Conservation (phyloP, 2,888 invertebrate genomes). For the Unio delphinus region DNA sequence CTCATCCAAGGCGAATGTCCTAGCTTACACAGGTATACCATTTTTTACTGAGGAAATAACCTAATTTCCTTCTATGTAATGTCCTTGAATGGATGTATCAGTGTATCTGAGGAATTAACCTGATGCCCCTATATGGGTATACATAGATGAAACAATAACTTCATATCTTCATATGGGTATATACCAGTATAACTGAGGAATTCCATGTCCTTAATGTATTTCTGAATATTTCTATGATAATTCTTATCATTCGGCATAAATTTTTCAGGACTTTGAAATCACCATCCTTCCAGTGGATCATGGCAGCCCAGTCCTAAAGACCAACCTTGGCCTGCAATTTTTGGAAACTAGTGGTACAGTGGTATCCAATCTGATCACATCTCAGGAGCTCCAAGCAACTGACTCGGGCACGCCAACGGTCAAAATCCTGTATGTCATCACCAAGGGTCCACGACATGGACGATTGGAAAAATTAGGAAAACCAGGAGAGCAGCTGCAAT, state of each 20-base stretch:
- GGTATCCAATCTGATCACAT: slow-evolving; percentile 55
- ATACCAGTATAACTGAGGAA: slow-evolving; percentile 5
- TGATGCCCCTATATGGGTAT: not conserved
- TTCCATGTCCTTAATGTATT: not conserved
- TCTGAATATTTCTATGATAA: not conserved
- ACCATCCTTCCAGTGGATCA: slow-evolving; percentile 63
- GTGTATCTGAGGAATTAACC: slow-evolving; percentile 3
- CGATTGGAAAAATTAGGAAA: slow-evolving; percentile 51
- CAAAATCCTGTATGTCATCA: slow-evolving; percentile 56
- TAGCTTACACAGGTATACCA: too few species aligned
- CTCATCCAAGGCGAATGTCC: too few species aligned
- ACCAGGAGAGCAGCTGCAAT: slow-evolving; percentile 39
- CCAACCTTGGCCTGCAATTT: slow-evolving; percentile 63
- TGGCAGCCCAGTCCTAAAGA: slow-evolving; percentile 61
- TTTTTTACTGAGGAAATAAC: too few species aligned
- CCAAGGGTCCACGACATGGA: slow-evolving; percentile 55
- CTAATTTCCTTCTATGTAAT: too few species aligned
- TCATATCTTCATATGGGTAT: not conserved
- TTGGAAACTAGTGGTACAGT: slow-evolving; percentile 49
- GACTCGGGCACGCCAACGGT: slow-evolving; percentile 58
- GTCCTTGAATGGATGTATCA: not conserved
- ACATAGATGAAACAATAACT: slow-evolving; percentile 1
- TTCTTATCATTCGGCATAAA: not conserved
- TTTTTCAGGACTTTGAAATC: slow-evolving; percentile 60
- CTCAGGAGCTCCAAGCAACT: slow-evolving; percentile 50